Evolutionary conservation across 2,888 invertebrate genomes (phyloP).

Genomic region (Agrilus mali): DNA sequence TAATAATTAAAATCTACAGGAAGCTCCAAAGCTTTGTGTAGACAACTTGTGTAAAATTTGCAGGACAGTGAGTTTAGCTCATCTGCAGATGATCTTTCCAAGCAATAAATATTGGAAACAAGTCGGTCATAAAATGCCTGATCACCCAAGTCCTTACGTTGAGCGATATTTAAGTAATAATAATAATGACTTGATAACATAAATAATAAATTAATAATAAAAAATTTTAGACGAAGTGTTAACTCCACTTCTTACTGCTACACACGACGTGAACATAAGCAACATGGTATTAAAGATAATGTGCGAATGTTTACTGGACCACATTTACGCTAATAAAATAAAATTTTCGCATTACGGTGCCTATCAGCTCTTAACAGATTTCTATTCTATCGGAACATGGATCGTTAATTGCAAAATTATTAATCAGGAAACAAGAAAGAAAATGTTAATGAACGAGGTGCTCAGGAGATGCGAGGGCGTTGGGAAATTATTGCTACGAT

Average conservation of each 20-base stretch:
- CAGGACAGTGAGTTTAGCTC: conserved; percentile 63
- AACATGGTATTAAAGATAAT: conserved; percentile 70
- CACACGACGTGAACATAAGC: conserved; percentile 57
- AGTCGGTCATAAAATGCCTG: conserved; percentile 32
- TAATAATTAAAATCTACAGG: conserved; percentile 34
- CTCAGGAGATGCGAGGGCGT: conserved; percentile 74
- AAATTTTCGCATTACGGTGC: conserved; percentile 75
- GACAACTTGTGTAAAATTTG: conserved; percentile 61
- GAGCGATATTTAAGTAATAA: conserved; percentile 53
- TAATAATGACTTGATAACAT: too few species aligned
- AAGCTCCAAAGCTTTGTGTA: conserved; percentile 58
- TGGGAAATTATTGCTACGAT: conserved; percentile 62
- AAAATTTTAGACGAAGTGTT: conserved; percentile 54
- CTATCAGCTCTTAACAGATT: conserved; percentile 66
- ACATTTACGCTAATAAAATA: conserved; percentile 69
- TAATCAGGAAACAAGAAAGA: conserved; percentile 39
- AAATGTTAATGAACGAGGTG: conserved; percentile 49
- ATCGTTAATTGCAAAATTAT: conserved; percentile 48
- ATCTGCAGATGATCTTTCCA: conserved; percentile 74
- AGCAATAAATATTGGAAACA: conserved; percentile 51
- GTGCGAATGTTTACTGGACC: conserved; percentile 80
- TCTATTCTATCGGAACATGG: conserved; percentile 68
- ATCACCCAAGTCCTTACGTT: conserved; percentile 50
- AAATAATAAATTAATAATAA: background rate
- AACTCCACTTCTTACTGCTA: conserved; percentile 64